Evolutionary conservation across 2,797 vertebrate genomes (phyloP).

Genomic region (Sebastes goodei): DNA sequence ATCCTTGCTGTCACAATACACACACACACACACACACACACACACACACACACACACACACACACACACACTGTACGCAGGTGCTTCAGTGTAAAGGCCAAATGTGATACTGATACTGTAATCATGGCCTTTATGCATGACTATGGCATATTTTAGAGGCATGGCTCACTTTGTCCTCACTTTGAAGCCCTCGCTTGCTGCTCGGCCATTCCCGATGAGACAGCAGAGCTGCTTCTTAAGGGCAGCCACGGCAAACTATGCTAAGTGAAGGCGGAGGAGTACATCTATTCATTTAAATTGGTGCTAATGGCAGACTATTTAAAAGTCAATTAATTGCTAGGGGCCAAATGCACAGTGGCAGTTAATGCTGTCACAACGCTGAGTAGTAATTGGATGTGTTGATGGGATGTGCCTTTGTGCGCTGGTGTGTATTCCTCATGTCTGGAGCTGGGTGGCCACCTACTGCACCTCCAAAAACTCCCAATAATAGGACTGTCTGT

Average conservation of each 20-base stretch:
- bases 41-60: neutral
- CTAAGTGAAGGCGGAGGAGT: constrained; percentile 61
- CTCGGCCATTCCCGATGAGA: constrained; percentile 7
- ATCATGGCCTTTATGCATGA: constrained; percentile 2
- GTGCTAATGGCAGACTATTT: constrained; percentile 78
- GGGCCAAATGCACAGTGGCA: constrained; percentile 73
- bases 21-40: no score
- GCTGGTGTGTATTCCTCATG: constrained; percentile 33
- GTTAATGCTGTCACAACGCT: constrained; percentile 74
- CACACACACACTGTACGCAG: neutral
- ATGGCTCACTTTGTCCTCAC: neutral
- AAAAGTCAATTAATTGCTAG: constrained; percentile 76
- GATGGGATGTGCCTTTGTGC: constrained; percentile 44
- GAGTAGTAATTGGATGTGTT: constrained; percentile 70
- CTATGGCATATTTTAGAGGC: constrained; percentile 17
- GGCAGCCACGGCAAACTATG: constrained; percentile 40
- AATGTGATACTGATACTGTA: neutral
- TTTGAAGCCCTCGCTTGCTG: constrained; percentile 14
- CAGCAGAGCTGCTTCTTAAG: constrained; percentile 38
- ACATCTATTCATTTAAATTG: constrained; percentile 75
- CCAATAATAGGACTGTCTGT: neutral
- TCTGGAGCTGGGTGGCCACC: constrained; percentile 43
- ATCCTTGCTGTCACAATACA: neutral
- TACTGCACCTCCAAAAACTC: constrained; percentile 28
- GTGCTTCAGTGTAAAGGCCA: neutral